Evolutionary conservation across 2,113 vertebrate species (phyloP), one percentile per base, ranked within the genome.

Genomic region (Epinephelus fuscoguttatus): DNA sequence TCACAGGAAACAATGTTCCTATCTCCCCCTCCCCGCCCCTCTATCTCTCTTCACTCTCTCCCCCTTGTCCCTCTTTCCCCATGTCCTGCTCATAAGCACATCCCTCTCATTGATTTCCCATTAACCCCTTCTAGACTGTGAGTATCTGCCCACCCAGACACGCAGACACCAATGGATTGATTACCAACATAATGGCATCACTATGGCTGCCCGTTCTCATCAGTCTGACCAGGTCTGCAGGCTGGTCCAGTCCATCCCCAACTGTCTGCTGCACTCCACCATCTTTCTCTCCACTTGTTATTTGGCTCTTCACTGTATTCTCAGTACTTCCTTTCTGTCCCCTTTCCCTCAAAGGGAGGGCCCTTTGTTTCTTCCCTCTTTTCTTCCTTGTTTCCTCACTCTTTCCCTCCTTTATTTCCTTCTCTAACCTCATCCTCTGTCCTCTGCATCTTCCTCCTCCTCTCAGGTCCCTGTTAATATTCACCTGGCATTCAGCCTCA

Each of bases 81-180:
- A 85, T 91, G 85, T 92, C 91, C 91, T 80, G 87, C 91, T 91
- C 94, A 93, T 92, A 92, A 90, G 89, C 89, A 89, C 93, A 94
- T 95, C 93, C 90, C 88, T 90, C 85, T 83, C 77, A 95, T 96
- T 94, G 94, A 96, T 95, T 95, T 95, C 84, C 93, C 92, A 95
- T 95, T 95, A 95, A 95, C 95, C 93, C 94, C 88, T 94, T 94
- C 91, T 72, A 91, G 86, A 85, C 94, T 90, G 92, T 79, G 93
- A 92, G 92, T 84, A 84, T 92, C 90, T 92, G 81, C 87, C 90
- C 82, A 90, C 88, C 84, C 92, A 89, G 91, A 92, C 85, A 82
- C 62, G 25, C 77, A 87, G 87, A 90, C 94, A 94, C 90, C 91
- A 91, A 78, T 76, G 89, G 90, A 94, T 93, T 94, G 92, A 94